Conservation (phyloP, 2,888 invertebrate species). For the Plutella xylostella region DNA sequence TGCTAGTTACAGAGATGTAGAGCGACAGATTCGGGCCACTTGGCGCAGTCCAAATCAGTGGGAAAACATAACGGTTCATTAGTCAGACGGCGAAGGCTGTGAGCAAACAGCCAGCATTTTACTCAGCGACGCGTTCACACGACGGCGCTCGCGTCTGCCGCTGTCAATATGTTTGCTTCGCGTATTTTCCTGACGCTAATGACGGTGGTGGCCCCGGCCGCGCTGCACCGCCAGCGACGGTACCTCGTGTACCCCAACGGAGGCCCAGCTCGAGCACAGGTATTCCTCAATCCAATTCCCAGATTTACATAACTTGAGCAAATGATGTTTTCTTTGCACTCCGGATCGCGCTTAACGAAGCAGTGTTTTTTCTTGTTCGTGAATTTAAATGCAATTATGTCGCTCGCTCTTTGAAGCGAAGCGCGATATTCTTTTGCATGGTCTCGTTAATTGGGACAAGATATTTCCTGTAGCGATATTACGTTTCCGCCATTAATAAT, state of each 20-base stretch:
- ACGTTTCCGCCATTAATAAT: slow-evolving; percentile 8
- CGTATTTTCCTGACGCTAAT: background rate
- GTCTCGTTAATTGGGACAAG: background rate
- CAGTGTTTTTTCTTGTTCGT: slow-evolving; percentile 51
- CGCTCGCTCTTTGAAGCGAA: slow-evolving; percentile 33
- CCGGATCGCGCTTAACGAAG: slow-evolving; percentile 58
- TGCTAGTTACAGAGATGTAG: too few relatives aligned
- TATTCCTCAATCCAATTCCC: slow-evolving; percentile 29
- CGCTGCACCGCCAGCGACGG: slow-evolving; percentile 52
- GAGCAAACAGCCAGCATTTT: slow-evolving; percentile 53
- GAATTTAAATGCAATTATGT: slow-evolving; percentile 62
- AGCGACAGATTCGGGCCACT: too few relatives aligned
- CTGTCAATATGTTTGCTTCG: slow-evolving; percentile 18
- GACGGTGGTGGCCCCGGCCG: slow-evolving; percentile 22
- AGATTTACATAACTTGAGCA: slow-evolving; percentile 25
- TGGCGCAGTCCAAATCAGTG: slow-evolving; percentile 49
- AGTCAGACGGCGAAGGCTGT: slow-evolving; percentile 40
- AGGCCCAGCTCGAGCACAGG: slow-evolving; percentile 71
- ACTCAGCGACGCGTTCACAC: slow-evolving; percentile 29
- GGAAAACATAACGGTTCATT: slow-evolving; percentile 68
- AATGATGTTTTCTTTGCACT: slow-evolving; percentile 60
- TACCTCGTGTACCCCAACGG: slow-evolving; percentile 72
- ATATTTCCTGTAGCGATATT: background rate
- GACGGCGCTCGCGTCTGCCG: slow-evolving; percentile 15
- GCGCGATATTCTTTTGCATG: slow-evolving; percentile 10